Conservation (phyloP, 2,888 invertebrate species). For the Campopleginae sp. region DNA sequence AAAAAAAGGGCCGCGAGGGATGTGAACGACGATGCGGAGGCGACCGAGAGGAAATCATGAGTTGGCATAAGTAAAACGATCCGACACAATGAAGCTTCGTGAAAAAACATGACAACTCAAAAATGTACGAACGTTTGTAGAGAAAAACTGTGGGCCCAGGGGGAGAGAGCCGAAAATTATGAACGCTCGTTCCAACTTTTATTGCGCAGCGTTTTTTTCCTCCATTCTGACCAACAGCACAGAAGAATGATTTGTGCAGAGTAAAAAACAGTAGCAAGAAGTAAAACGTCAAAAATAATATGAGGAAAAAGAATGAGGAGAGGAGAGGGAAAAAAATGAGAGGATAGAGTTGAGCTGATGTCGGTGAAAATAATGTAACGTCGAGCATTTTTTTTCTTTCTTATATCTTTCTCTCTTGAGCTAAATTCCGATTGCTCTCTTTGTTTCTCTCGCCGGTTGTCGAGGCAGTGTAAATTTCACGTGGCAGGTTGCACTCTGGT, state of each 20-base stretch:
- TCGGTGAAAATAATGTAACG: constrained; percentile 77
- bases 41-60: neutral
- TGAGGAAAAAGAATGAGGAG: constrained; percentile 31
- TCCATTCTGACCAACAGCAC: constrained; percentile 48
- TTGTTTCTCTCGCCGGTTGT: constrained; percentile 65
- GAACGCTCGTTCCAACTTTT: constrained; percentile 66
- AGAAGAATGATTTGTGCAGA: constrained; percentile 67
- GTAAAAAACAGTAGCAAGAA: constrained; percentile 49
- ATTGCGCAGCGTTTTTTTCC: constrained; percentile 50
- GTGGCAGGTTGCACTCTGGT: constrained; percentile 65
- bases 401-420: neutral
- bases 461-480: constrained; percentile 77
- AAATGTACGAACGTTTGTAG: neutral
- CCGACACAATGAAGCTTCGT: constrained; percentile 18
- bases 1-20: neutral
- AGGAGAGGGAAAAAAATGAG: constrained; percentile 29
- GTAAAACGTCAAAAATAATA: constrained; percentile 52
- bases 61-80: neutral
- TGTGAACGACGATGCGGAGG: neutral
- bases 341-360: constrained; percentile 73
- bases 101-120: constrained; percentile 43
- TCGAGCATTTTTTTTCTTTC: constrained; percentile 47
- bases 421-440: neutral
- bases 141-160: neutral
- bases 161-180: constrained; percentile 47